Percentiles rank a stretch among this genome's conserved stretches.
Evolutionary conservation across 2,797 vertebrate species (phyloP).

Genomic region (Poecilia velifera): DNA sequence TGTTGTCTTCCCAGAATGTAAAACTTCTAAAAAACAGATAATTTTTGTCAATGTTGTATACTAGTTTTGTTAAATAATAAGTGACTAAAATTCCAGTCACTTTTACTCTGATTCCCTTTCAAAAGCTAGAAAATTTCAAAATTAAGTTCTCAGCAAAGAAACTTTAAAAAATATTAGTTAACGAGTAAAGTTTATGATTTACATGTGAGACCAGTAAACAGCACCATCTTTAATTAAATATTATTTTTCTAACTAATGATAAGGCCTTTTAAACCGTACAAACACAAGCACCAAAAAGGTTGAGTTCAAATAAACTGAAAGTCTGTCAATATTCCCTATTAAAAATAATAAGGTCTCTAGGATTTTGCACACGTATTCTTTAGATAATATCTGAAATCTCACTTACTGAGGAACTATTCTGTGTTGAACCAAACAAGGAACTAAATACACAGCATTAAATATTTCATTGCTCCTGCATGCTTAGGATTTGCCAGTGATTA

Average conservation of each 20-base stretch:
- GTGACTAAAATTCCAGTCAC: too few species aligned
- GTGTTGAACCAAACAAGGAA: background rate
- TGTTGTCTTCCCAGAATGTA: too few species aligned
- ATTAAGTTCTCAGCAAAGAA: background rate
- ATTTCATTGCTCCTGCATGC: too few species aligned
- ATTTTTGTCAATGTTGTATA: too few species aligned
- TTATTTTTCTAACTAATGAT: too few species aligned
- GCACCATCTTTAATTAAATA: background rate
- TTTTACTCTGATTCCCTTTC: too few species aligned
- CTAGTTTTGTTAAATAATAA: too few species aligned
- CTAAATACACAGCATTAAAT: too few species aligned
- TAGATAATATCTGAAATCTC: background rate
- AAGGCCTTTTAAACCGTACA: background rate
- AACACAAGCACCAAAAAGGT: background rate
- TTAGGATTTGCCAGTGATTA: too few species aligned
- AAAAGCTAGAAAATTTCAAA: background rate
- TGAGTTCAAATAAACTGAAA: background rate
- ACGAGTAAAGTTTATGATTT: background rate
- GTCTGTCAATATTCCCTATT: background rate
- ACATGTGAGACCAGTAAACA: background rate
- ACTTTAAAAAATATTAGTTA: background rate
- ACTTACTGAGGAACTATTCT: background rate
- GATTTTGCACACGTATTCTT: background rate
- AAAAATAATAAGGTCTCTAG: background rate
- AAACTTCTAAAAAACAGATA: too few species aligned